Conservation (phyloP, 2,797 vertebrate genomes). For the Limosa lapponica region DNA sequence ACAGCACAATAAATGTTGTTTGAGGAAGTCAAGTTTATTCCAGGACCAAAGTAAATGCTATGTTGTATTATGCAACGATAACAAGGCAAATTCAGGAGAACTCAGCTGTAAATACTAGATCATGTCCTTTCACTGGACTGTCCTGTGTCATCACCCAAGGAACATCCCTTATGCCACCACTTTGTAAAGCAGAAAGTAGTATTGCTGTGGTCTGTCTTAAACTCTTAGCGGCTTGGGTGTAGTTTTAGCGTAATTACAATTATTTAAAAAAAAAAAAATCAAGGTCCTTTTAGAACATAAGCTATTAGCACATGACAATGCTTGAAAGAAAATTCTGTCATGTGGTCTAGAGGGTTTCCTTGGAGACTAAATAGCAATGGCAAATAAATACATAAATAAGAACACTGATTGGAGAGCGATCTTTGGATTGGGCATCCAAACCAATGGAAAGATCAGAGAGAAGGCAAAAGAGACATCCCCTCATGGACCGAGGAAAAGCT, state of each 20-base stretch:
- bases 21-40: background rate
- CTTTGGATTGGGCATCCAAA: background rate
- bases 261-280: background rate
- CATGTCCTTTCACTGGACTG: background rate
- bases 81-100: background rate
- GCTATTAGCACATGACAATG: background rate
- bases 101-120: background rate
- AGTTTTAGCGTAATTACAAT: background rate
- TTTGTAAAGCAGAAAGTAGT: background rate
- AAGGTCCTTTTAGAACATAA: background rate
- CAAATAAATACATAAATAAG: background rate
- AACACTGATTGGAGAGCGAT: accelerated
- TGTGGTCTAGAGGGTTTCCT: background rate
- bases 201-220: background rate
- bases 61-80: background rate
- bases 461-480: background rate
- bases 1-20: background rate
- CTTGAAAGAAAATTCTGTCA: background rate
- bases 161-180: accelerated
- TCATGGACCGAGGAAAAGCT: background rate
- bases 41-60: background rate
- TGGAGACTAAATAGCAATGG: background rate
- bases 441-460: background rate
- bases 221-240: background rate
- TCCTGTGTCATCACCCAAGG: background rate